Evolutionary conservation across 1,140 invertebrate species (phyloP).

Genomic region (Nilaparvata lugens): DNA sequence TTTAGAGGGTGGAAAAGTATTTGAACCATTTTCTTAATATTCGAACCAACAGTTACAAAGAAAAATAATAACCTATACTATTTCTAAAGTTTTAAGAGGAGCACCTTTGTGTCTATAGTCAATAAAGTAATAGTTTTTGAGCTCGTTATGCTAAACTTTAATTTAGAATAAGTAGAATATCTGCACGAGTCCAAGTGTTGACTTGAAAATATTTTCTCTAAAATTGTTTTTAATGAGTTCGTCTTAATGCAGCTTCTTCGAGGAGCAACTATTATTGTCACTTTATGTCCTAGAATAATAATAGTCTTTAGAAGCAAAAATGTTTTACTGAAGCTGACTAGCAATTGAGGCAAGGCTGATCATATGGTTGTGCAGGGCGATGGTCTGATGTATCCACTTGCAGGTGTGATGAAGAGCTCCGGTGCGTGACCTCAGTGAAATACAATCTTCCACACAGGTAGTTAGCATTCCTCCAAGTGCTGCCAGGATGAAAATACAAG

Average conservation of each 20-base stretch:
- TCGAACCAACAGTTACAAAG: not conserved
- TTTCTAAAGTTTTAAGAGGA: too few relatives aligned
- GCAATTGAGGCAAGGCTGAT: conserved; percentile 56
- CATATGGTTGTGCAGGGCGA: conserved; percentile 74
- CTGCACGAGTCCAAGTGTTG: too few relatives aligned
- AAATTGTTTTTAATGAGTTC: not conserved
- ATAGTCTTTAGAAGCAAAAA: too few relatives aligned
- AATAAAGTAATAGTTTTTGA: too few relatives aligned
- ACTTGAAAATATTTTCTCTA: not conserved
- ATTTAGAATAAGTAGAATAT: too few relatives aligned
- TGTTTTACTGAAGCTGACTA: conserved; percentile 8
- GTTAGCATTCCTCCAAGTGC: conserved; percentile 60
- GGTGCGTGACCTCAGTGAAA: conserved; percentile 72
- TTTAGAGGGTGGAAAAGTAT: not conserved
- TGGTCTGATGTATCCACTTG: conserved; percentile 87
- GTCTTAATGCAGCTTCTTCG: too few relatives aligned
- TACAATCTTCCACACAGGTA: conserved; percentile 67
- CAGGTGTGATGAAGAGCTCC: conserved; percentile 78
- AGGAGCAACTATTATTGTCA: too few relatives aligned
- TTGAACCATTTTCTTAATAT: conserved; percentile 2
- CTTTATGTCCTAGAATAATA: too few relatives aligned
- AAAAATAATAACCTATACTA: too few relatives aligned
- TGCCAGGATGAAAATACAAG: conserved; percentile 40
- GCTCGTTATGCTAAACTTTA: too few relatives aligned
- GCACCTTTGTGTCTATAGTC: too few relatives aligned